Base-by-base conservation (phyloP, 2,113 vertebrate genomes). In the Cichladusa arquata region DNA sequence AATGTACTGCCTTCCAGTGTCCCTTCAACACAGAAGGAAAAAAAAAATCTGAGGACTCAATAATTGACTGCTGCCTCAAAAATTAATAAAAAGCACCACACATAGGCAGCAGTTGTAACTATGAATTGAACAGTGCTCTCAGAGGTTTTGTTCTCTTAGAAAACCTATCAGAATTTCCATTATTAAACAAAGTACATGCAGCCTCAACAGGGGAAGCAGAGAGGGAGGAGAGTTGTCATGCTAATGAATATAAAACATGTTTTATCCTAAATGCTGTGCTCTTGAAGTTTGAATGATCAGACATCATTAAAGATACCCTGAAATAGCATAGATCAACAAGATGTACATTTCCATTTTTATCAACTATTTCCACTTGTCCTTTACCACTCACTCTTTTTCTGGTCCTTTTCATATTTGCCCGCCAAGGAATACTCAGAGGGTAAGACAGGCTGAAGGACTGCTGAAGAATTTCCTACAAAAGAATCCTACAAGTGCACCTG, bases 1-100 rank as follows among this genome's bases (percentile, higher is more conserved):
- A 89, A 87, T 74, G 71, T 29, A 57, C 48, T 82, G 54, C 33
- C 51, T 93, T 94, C 73, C 90, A 90, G 34, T 92, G 78, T 80
- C 25, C 66, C 83, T 87, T 86, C 61, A 88, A 85, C 31, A 86
- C 40, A 71, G 45, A 29, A 72, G 36, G 18, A 50, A 93, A 85
- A 87, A 87, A 65, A 66, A 86, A 77, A 67, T 79, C 62, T 83
- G 85, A 90, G 24, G 53, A 70, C 76, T 94, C 86, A 86, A 11
- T 94, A 95, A 96, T 81, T 92, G 87, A 71, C 74, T 95, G 38
- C 42, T 56, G 29, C 93, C 80, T 95, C 81, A 82, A 88, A 93
- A 88, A 91, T 81, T 93, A 97, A 83, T 90, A 88, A 93, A 93
- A 94, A 90, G 11, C 34, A 74, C 19, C 69, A 81, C 33, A 83